A percentile compares a stretch with the other conserved stretches of the same genome.
These are phyloP conservation scores for Hippoglossus stenolepis DNA, from an alignment of 2,113 vertebrate species.

Conservation along the genomic window DNA sequence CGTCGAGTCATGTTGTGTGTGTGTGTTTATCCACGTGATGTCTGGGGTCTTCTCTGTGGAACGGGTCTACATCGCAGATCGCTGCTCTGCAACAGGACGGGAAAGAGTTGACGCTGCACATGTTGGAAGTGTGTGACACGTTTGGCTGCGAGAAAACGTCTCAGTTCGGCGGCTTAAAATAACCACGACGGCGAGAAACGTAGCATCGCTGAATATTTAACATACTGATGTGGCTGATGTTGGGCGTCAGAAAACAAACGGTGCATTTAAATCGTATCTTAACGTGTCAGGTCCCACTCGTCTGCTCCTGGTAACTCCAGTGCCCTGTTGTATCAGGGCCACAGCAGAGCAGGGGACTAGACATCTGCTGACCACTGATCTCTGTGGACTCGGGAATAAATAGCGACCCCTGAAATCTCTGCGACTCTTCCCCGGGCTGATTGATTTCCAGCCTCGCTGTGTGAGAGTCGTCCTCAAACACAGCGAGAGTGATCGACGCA, in stretches of 20 bases:
- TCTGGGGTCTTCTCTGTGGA: too few relatives aligned
- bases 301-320: background rate
- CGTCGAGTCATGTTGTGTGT: too few relatives aligned
- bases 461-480: background rate
- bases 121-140: background rate
- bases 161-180: background rate
- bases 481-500: background rate
- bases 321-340: constrained; percentile 14
- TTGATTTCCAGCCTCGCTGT: constrained; percentile 6
- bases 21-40: too few relatives aligned
- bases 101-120: background rate
- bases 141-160: too few relatives aligned
- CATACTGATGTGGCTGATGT: background rate
- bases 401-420: constrained; percentile 5
- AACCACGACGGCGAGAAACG: background rate
- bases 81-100: background rate
- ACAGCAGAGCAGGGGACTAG: background rate
- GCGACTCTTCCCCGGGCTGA: background rate
- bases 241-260: background rate
- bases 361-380: constrained; percentile 66
- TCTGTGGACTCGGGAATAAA: constrained; percentile 9
- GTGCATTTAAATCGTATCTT: background rate
- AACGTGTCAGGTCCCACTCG: constrained; percentile 36
- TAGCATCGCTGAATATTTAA: background rate
- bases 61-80: background rate